phyloP scores from a whole-genome alignment of 37 sponge, comb jelly and placozoan genomes.

The Sycon ciliatum region DNA sequence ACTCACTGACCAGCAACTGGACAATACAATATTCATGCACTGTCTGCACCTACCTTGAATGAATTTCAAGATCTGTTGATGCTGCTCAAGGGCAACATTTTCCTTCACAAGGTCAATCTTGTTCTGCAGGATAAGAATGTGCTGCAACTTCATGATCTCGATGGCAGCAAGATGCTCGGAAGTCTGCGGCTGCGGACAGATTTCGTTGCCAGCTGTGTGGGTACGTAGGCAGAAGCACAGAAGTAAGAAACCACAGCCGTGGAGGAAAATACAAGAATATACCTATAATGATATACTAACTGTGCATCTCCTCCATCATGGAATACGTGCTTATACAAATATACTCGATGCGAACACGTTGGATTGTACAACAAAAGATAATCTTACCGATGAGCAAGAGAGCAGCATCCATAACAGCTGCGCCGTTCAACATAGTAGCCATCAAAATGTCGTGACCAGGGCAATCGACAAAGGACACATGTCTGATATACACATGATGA shows the following conservation, averaged over 20 bases:
- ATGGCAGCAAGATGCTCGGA: constrained; percentile 97
- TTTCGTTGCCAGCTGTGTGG: constrained; percentile 94
- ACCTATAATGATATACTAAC: too few relatives aligned
- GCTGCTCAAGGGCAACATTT: constrained; percentile 84
- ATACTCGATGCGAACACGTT: too few relatives aligned
- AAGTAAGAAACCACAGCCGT: too few relatives aligned
- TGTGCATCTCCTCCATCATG: too few relatives aligned
- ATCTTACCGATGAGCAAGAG: constrained; percentile 81
- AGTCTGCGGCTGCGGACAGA: constrained; percentile 98
- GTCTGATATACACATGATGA: constrained; percentile 34
- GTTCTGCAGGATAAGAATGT: constrained; percentile 95
- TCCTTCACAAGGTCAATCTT: constrained; percentile 93
- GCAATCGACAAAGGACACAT: constrained; percentile 97
- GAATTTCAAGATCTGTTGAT: constrained; percentile 82
- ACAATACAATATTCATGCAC: too few relatives aligned
- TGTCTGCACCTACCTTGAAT: constrained; percentile 88
- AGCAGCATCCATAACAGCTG: constrained; percentile 99
- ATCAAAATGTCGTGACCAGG: constrained; percentile 99
- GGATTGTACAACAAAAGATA: too few relatives aligned
- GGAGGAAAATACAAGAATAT: too few relatives aligned
- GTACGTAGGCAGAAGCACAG: too few relatives aligned
- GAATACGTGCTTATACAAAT: too few relatives aligned
- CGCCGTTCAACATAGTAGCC: constrained; percentile 99
- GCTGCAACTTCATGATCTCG: constrained; percentile 93
- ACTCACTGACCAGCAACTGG: too few relatives aligned